Percentiles rank a stretch among this genome's conserved stretches.
These are phyloP conservation scores for Telmatherina bonti DNA, from an alignment of 2,797 vertebrate genomes.

Conservation along the genomic window DNA sequence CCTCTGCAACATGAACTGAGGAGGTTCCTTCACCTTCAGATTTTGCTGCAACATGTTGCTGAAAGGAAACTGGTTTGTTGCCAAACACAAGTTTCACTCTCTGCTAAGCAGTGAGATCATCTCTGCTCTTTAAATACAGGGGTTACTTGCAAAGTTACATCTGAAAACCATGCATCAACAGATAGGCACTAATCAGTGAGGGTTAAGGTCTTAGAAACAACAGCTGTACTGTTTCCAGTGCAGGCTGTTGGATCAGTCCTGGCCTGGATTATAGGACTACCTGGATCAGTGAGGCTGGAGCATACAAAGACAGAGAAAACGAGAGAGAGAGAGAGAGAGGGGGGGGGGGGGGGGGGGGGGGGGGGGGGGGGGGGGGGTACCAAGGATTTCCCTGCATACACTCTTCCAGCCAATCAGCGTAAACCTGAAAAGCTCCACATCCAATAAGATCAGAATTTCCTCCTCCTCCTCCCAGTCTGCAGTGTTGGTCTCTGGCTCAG, in stretches of 20 bases:
- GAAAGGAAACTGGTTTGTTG: not conserved
- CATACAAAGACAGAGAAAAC: constrained; percentile 56
- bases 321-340: no score
- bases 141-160: constrained; percentile 21
- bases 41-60: constrained; percentile 38
- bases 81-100: constrained; percentile 1
- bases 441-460: constrained; percentile 60
- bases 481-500: constrained; percentile 29
- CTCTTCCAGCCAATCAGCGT: constrained; percentile 61
- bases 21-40: constrained; percentile 49
- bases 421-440: constrained; percentile 21
- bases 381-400: constrained; percentile 59
- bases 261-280: constrained; percentile 29
- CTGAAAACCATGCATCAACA: constrained; percentile 6
- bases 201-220: constrained; percentile 10
- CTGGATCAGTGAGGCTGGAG: constrained; percentile 45
- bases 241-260: constrained; percentile 4
- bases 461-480: constrained; percentile 39
- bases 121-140: constrained; percentile 17
- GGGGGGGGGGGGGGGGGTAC: constrained; percentile 45
- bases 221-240: constrained; percentile 12
- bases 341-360: constrained; percentile 45
- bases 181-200: constrained; percentile 5
- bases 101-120: constrained; percentile 7
- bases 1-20: constrained; percentile 51